phyloP scores from a whole-genome alignment of 2,113 vertebrate species.

The Corydoras sp. region DNA sequence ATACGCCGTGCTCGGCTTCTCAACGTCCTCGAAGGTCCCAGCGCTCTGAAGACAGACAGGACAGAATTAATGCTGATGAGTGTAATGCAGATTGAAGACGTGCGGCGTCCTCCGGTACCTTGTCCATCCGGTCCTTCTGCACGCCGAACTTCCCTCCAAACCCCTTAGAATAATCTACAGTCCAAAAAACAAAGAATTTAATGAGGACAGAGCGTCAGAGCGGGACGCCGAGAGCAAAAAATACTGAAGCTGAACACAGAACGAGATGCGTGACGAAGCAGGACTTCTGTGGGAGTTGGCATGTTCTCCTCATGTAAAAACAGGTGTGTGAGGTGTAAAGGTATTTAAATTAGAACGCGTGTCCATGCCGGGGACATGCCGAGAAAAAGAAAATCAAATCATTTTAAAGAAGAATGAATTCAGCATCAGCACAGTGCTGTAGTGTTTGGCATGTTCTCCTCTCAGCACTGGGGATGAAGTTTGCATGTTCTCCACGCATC shows the following conservation, averaged over 20 bases:
- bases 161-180: conserved; percentile 87
- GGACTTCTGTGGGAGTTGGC: too few species aligned
- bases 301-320: too few species aligned
- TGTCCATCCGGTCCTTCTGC: conserved; percentile 94
- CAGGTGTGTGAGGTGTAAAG: too few species aligned
- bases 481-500: too few species aligned
- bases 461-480: too few species aligned
- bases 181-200: conserved; percentile 6
- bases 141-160: conserved; percentile 94
- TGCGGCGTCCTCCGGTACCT: conserved; percentile 60
- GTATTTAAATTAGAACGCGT: too few species aligned
- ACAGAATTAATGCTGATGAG: neutral
- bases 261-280: too few species aligned
- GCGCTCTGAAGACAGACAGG: conserved; percentile 69
- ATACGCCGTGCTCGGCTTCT: conserved; percentile 73
- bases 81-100: neutral
- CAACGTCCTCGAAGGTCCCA: conserved; percentile 82
- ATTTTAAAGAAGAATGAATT: too few species aligned
- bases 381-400: too few species aligned
- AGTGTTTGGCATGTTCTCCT: too few species aligned
- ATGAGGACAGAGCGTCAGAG: neutral
- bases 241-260: neutral
- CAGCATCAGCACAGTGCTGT: too few species aligned
- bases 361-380: too few species aligned
- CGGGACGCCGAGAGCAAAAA: neutral